These are phyloP conservation scores for Percina caprodes DNA, from an alignment of 2,113 vertebrate species.

Conservation along the genomic window DNA sequence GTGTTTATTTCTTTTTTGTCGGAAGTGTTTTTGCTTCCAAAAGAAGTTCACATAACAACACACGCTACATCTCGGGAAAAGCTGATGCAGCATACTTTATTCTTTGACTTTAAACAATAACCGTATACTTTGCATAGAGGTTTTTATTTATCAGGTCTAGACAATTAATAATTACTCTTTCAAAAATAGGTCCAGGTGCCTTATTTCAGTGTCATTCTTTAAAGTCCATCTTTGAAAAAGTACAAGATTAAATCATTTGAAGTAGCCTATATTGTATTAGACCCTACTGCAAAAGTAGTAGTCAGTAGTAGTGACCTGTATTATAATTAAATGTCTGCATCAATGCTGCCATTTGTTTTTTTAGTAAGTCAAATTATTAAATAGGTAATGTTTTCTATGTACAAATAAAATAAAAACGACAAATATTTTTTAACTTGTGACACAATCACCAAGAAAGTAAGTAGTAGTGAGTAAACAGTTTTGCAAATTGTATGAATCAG, in stretches of 20 bases:
- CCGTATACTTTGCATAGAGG: not conserved
- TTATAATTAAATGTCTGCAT: not conserved
- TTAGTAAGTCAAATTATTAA: not conserved
- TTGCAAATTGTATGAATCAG: not conserved
- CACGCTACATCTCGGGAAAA: not conserved
- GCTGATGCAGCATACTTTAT: not conserved
- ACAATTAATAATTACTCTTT: not conserved
- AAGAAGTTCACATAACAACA: not conserved
- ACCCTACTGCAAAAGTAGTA: not conserved
- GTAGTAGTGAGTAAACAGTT: not conserved
- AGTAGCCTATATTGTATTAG: not conserved
- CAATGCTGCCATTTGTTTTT: not conserved
- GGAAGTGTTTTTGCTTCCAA: not conserved
- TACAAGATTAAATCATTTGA: not conserved
- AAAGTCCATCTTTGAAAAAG: not conserved
- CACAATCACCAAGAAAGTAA: not conserved
- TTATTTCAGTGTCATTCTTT: not conserved
- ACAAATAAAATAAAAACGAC: not conserved
- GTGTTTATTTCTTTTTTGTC: slow-evolving; percentile 2
- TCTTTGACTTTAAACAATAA: not conserved
- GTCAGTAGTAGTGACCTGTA: not conserved
- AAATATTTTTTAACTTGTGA: not conserved
- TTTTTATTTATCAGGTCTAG: not conserved
- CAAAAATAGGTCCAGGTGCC: not conserved
- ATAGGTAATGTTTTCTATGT: not conserved